Evolutionary conservation across 2,888 invertebrate species (phyloP).

Genomic region (Elegia similella): DNA sequence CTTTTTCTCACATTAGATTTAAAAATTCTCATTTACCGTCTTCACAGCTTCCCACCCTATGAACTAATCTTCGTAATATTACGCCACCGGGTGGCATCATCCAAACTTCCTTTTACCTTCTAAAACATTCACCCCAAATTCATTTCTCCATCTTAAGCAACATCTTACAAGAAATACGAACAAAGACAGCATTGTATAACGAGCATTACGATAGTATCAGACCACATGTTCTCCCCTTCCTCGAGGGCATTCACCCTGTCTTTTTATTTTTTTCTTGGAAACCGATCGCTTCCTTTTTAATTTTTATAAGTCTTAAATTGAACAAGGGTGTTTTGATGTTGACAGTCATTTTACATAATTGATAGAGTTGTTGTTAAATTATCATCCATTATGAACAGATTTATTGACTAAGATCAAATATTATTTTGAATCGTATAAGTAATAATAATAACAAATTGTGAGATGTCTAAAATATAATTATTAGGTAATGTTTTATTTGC

Average conservation of each 20-base stretch:
- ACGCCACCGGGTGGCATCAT: constrained; percentile 21
- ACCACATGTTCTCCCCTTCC: constrained; percentile 43
- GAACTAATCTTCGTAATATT: constrained; percentile 20
- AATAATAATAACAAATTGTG: no score
- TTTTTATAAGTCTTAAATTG: constrained; percentile 69
- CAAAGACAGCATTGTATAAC: constrained; percentile 39
- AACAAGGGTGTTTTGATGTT: constrained; percentile 44
- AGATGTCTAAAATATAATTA: no score
- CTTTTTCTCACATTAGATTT: constrained; percentile 1
- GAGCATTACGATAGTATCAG: constrained; percentile 28
- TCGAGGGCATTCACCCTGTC: constrained; percentile 69
- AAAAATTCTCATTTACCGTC: neutral
- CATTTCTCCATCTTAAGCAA: constrained; percentile 12
- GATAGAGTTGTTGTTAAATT: constrained; percentile 14
- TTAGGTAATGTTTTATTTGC: no score
- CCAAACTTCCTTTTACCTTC: constrained; percentile 40
- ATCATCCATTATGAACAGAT: neutral
- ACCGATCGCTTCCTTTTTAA: constrained; percentile 38
- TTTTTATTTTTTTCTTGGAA: constrained; percentile 63
- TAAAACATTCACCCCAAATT: constrained; percentile 7
- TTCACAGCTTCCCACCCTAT: constrained; percentile 16
- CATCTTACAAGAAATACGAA: constrained; percentile 16
- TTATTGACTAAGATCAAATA: no score
- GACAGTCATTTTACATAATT: constrained; percentile 66
- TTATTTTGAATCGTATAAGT: no score